Percentiles rank a stretch among this genome's conserved stretches.
These are phyloP conservation scores for Oxygymnocypris stewartii DNA, from an alignment of 2,113 vertebrate species.

Conservation along the genomic window DNA sequence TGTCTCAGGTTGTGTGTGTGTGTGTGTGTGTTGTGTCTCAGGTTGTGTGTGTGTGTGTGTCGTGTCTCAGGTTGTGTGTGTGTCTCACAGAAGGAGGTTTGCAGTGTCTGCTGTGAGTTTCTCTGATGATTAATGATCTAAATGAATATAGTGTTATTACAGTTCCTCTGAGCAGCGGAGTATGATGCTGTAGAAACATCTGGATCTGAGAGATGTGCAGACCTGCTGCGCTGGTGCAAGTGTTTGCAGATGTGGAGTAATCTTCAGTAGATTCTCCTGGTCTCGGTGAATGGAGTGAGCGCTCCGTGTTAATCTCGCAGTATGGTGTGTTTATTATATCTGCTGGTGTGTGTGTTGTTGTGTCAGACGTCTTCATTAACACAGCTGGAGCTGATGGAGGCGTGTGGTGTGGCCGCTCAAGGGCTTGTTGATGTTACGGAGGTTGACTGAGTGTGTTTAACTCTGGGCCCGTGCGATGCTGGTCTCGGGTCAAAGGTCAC, in stretches of 20 bases:
- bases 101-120: neutral
- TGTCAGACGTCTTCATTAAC: slow-evolving; percentile 3
- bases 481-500: slow-evolving; percentile 66
- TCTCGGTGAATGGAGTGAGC: neutral
- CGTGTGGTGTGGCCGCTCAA: neutral
- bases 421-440: slow-evolving; percentile 62
- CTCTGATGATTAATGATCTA: neutral
- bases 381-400: neutral
- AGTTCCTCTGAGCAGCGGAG: neutral
- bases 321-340: neutral
- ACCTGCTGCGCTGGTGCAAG: neutral
- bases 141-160: neutral
- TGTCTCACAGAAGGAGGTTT: neutral
- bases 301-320: neutral
- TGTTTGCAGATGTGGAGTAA: neutral
- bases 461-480: neutral
- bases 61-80: neutral
- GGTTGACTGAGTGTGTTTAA: slow-evolving; percentile 28
- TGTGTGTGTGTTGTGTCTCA: neutral
- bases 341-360: slow-evolving; percentile 11
- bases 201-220: neutral
- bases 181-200: neutral
- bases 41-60: neutral
- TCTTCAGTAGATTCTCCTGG: neutral
- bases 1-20: neutral